Evolutionary conservation across 2,888 invertebrate genomes (phyloP).

Genomic region (Tholera decimalis): DNA sequence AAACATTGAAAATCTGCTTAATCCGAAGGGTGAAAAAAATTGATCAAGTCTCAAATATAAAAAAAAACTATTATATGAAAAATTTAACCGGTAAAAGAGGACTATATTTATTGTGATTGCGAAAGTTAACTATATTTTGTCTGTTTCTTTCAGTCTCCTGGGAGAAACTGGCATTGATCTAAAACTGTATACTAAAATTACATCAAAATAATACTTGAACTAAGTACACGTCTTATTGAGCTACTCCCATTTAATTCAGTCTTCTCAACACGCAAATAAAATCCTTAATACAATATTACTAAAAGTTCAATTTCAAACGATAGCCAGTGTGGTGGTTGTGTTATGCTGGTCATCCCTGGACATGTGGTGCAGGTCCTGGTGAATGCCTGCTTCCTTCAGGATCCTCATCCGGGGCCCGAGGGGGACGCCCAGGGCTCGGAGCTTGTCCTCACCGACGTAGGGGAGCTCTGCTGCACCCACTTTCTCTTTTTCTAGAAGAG

Average conservation of each 20-base stretch:
- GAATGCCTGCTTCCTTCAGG: constrained; percentile 95
- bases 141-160: background rate
- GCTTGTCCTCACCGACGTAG: constrained; percentile 96
- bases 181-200: constrained; percentile 16
- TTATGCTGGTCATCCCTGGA: constrained; percentile 82
- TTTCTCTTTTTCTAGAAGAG: constrained; percentile 95
- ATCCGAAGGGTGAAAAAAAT: background rate
- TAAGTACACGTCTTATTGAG: constrained; percentile 50
- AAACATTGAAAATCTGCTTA: background rate
- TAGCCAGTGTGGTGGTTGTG: constrained; percentile 92
- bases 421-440: constrained; percentile 97
- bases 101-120: no score
- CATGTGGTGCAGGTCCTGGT: constrained; percentile 89
- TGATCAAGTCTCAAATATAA: background rate
- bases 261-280: constrained; percentile 50
- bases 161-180: background rate
- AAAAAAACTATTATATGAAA: background rate
- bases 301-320: constrained; percentile 82
- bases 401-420: constrained; percentile 97
- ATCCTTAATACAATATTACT: constrained; percentile 26
- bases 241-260: constrained; percentile 59
- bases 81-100: no score
- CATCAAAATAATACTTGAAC: constrained; percentile 43
- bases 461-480: constrained; percentile 97
- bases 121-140: background rate